These are phyloP conservation scores for Florisuga fusca DNA, from an alignment of 2,797 vertebrate species.

Conservation along the genomic window DNA sequence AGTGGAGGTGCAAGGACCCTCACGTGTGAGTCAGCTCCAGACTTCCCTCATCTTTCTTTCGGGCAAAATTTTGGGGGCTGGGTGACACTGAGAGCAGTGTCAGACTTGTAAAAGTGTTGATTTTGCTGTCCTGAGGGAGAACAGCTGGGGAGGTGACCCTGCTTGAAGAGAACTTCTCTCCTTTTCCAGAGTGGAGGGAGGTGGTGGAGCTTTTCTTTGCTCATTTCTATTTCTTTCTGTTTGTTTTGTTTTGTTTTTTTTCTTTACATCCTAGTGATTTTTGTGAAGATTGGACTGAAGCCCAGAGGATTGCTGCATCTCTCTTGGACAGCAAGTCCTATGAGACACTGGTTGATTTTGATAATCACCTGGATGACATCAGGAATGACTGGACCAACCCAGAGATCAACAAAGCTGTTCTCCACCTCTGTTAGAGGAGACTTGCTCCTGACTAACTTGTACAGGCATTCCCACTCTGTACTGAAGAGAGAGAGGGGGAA, in stretches of 20 bases:
- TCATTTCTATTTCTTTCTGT: not conserved
- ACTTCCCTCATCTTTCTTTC: accelerated
- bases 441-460: not conserved
- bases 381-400: slow-evolving; percentile 99
- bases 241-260: not conserved
- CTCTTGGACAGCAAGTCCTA: slow-evolving; percentile 93
- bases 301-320: slow-evolving; percentile 91
- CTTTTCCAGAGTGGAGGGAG: not conserved
- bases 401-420: slow-evolving; percentile 95
- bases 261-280: slow-evolving; percentile 83
- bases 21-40: slow-evolving; percentile 84
- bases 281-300: slow-evolving; percentile 96
- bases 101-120: not conserved
- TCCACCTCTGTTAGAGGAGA: slow-evolving; percentile 91
- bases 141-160: not conserved
- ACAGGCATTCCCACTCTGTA: not conserved
- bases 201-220: not conserved
- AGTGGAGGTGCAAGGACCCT: slow-evolving; percentile 93
- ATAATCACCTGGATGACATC: slow-evolving; percentile 97
- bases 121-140: not conserved
- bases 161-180: accelerated
- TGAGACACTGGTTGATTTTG: slow-evolving; percentile 94
- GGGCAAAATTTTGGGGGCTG: not conserved
- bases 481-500: slow-evolving; percentile 12
- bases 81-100: not conserved